phyloP scores from a whole-genome alignment of 2,888 invertebrate species.

The Scaptomyza cyrtandrae region DNA sequence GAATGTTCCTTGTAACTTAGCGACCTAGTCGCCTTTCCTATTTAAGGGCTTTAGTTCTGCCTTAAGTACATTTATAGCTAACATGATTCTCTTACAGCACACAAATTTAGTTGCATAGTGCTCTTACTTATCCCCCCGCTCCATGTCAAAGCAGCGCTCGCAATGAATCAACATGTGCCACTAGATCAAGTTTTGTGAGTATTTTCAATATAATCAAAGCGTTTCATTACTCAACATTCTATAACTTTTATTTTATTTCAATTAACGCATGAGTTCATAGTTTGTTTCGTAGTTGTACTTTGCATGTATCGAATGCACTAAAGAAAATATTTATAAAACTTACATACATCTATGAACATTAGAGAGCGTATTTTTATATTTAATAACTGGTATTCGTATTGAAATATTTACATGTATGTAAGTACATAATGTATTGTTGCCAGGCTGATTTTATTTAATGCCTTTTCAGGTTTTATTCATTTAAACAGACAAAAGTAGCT shows the following conservation, averaged over 20 bases:
- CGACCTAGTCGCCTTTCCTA: too few species aligned
- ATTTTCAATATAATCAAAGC: slow-evolving; percentile 5
- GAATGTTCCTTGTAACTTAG: too few species aligned
- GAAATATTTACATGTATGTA: not conserved
- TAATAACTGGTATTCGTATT: not conserved
- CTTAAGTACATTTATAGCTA: slow-evolving; percentile 32
- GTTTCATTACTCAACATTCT: not conserved
- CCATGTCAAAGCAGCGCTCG: slow-evolving; percentile 12
- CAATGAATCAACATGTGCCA: slow-evolving; percentile 22
- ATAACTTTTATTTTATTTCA: not conserved
- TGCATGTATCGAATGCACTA: slow-evolving; percentile 25
- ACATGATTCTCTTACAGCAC: slow-evolving; percentile 62
- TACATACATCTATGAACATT: too few species aligned
- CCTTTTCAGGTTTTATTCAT: too few species aligned
- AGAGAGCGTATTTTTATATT: not conserved
- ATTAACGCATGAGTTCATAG: slow-evolving; percentile 14
- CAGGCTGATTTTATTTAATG: too few species aligned
- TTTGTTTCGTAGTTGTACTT: not conserved
- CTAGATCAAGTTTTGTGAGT: slow-evolving; percentile 39
- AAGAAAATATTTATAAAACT: not conserved
- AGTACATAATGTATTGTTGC: not conserved
- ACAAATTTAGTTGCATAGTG: slow-evolving; percentile 29
- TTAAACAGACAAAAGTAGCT: not conserved
- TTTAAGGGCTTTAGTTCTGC: not conserved
- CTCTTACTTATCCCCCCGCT: not conserved